A percentile compares a stretch with the other conserved stretches of the same genome.
These are phyloP conservation scores for Lepisosteus oculatus DNA, from an alignment of 2,113 vertebrate species.

Conservation along the genomic window DNA sequence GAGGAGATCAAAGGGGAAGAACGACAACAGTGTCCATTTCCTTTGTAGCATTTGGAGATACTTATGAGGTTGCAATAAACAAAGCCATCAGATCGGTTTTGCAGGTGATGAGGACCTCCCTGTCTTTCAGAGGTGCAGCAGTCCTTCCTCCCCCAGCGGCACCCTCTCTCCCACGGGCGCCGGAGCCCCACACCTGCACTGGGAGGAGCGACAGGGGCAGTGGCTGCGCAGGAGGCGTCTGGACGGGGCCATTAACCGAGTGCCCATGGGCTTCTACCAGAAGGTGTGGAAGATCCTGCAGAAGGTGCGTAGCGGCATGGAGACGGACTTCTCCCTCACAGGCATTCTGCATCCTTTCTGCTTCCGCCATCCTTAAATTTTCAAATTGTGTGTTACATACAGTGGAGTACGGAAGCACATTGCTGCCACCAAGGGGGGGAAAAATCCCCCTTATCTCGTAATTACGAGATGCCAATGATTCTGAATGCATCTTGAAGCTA, in stretches of 20 bases:
- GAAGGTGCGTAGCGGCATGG: slow-evolving; percentile 63
- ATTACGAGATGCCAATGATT: no score
- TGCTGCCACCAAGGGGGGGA: no score
- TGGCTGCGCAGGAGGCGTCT: slow-evolving; percentile 92
- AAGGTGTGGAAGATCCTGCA: slow-evolving; percentile 96
- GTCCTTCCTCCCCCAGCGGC: slow-evolving; percentile 87
- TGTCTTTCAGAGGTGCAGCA: slow-evolving; percentile 78
- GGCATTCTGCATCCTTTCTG: not conserved
- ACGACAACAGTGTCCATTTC: no score
- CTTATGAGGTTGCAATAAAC: no score
- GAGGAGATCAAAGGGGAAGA: no score
- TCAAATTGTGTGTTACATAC: no score
- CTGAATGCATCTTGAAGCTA: no score
- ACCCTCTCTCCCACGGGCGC: slow-evolving; percentile 73
- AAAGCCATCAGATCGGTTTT: no score
- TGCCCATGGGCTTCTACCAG: slow-evolving; percentile 95
- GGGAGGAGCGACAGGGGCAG: slow-evolving; percentile 90
- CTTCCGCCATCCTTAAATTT: no score
- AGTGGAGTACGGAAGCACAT: no score
- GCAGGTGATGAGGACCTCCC: not conserved
- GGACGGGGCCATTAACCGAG: slow-evolving; percentile 94
- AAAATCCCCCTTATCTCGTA: no score
- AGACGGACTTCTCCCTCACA: not conserved
- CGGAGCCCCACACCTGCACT: slow-evolving; percentile 60
- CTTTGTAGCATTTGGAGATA: no score